Evolutionary conservation across 2,113 vertebrate genomes (phyloP), one percentile per base, ranked within the genome.

Genomic region (Triplophysa siluroides): DNA sequence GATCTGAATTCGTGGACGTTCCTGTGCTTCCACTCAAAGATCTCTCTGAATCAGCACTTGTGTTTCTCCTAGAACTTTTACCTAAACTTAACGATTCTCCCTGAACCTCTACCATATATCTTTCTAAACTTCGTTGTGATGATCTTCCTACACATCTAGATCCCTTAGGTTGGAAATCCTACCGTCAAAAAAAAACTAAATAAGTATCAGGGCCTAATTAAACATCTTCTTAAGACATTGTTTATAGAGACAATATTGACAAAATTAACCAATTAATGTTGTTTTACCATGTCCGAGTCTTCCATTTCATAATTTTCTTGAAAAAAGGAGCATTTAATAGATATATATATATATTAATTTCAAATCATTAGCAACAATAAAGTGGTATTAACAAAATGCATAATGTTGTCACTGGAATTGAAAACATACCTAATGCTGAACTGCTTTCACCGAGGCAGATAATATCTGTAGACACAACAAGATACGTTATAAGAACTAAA

Each of bases 231-330:
- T 26, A 24, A 29, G 2, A 50, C 10, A n/a, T 21, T 45, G 41
- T 24, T 50, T 69, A 45, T 8, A 45, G 14, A 23, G 4, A 69
- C 41, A 63, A n/a, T 29, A 29, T 29, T 29, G 26, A 29, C 26
- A 29, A 29, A 50, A 50, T 69, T 4, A n/a, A n/a, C n/a, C n/a
- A n/a, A n/a, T n/a, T 13, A 21, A 26, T 45, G n/a, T 24, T 63
- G 61, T 63, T 18, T 26, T 69, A 69, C 67, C 67, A 69, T 12
- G 47, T 41, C n/a, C 10, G 11, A 69, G 67, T 69, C 43, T n/a
- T n/a, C n/a, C n/a, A n/a, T n/a, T n/a, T n/a, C n/a, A n/a, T n/a
- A n/a, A n/a, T n/a, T n/a, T n/a, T n/a, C n/a, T n/a, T n/a, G n/a
- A n/a, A n/a, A n/a, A n/a, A n/a, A n/a, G n/a, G n/a, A n/a, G n/a